These are phyloP conservation scores for Xenopus borealis DNA, from an alignment of 2,113 vertebrate genomes.

Conservation along the genomic window DNA sequence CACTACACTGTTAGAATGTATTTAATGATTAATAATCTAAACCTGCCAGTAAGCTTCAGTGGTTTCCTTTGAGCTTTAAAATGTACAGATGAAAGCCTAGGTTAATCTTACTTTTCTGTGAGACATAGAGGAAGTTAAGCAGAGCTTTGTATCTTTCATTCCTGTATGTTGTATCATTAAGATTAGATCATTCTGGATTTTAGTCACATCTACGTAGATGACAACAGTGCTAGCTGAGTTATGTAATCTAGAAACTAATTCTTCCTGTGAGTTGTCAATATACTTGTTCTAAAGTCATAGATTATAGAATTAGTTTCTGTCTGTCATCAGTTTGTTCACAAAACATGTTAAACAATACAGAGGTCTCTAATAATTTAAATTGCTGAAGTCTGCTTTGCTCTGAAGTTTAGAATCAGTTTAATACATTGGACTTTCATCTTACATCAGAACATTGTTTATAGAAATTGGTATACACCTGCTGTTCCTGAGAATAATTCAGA, in stretches of 20 bases:
- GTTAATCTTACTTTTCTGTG: neutral
- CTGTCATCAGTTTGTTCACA: neutral
- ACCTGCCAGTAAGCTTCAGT: neutral
- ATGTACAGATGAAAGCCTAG: neutral
- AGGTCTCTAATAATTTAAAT: neutral
- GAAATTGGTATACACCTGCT: neutral
- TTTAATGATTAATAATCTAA: constrained; percentile 4
- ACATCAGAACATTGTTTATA: neutral
- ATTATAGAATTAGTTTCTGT: neutral
- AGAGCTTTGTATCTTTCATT: neutral
- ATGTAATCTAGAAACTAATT: neutral
- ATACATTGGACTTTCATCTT: neutral
- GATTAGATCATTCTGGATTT: neutral
- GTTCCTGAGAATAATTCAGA: neutral
- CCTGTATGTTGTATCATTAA: neutral
- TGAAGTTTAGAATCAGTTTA: neutral
- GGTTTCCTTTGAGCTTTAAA: neutral
- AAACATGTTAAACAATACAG: neutral
- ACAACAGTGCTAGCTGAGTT: neutral
- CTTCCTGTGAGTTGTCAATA: neutral
- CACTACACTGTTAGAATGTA: neutral
- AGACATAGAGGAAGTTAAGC: neutral
- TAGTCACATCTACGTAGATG: neutral
- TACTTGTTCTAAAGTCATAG: neutral
- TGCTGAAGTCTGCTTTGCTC: too few relatives aligned